Conservation (phyloP, 2,113 vertebrate genomes). For the Boulengeromyrus knoepffleri region DNA sequence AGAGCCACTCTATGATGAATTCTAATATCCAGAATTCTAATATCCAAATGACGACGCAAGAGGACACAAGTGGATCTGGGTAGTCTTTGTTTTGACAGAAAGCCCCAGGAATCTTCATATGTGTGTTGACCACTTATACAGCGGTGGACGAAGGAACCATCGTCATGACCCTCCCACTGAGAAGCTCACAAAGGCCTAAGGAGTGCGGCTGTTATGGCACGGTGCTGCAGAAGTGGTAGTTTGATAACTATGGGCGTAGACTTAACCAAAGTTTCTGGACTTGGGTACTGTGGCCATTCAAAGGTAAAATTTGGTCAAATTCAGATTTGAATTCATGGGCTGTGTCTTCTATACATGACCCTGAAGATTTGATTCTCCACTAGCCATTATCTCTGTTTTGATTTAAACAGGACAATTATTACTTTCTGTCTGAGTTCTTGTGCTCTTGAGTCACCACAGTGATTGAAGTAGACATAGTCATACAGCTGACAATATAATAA, state of each 20-base stretch:
- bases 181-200: not conserved
- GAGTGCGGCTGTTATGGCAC: not conserved
- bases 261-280: not conserved
- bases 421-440: not conserved
- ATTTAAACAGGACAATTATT: not conserved
- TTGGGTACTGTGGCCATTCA: not conserved
- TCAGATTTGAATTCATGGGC: not conserved
- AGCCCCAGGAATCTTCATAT: not conserved
- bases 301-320: not conserved
- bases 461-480: not conserved
- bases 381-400: not conserved
- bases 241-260: not conserved
- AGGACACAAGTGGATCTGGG: not conserved
- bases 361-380: not conserved
- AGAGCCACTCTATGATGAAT: not conserved
- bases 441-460: not conserved
- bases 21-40: not conserved
- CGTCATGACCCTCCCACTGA: not conserved
- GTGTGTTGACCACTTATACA: not conserved
- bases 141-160: not conserved
- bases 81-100: not conserved
- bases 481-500: not conserved
- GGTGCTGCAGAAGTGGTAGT: not conserved
- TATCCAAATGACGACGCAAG: not conserved
- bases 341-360: not conserved